Percentiles rank a stretch among this genome's conserved stretches.
phyloP scores from a whole-genome alignment of 2,888 invertebrate genomes.

The Dinocampus coccinellae region DNA sequence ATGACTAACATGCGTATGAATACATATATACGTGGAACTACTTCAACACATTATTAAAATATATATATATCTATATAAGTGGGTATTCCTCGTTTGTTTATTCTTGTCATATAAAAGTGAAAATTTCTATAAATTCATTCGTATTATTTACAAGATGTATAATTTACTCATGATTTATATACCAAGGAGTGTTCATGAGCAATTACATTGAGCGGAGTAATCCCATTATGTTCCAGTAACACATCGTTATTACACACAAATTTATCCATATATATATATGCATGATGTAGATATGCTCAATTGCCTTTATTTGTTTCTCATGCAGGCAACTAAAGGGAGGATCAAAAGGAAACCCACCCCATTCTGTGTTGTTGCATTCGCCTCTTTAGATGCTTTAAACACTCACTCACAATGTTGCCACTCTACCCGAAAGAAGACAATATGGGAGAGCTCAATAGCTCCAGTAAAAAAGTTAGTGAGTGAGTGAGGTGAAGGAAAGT shows the following conservation, averaged over 20 bases:
- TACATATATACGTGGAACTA: not conserved
- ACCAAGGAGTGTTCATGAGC: slow-evolving; percentile 67
- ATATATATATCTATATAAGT: no score
- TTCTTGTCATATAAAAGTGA: not conserved
- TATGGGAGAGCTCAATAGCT: slow-evolving; percentile 26
- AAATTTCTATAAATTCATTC: not conserved
- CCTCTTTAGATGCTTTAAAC: slow-evolving; percentile 48
- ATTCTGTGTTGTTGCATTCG: slow-evolving; percentile 55
- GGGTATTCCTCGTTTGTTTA: not conserved
- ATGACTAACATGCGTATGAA: not conserved
- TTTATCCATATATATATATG: slow-evolving; percentile 41
- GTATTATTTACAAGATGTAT: no score
- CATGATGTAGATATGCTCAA: slow-evolving; percentile 38
- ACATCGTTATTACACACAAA: no score
- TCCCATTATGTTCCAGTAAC: slow-evolving; percentile 57
- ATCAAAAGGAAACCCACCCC: slow-evolving; percentile 65
- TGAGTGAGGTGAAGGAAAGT: not conserved
- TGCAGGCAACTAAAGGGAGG: slow-evolving; percentile 54
- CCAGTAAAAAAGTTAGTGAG: not conserved
- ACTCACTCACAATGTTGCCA: slow-evolving; percentile 49
- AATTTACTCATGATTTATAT: no score
- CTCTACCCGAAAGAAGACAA: slow-evolving; percentile 25
- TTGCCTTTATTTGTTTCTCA: slow-evolving; percentile 37
- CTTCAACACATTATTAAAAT: not conserved
- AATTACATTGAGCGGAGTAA: slow-evolving; percentile 68